Evolutionary conservation across 2,888 invertebrate species (phyloP), one percentile per base, ranked within the genome.

Genomic region (Labia minor): DNA sequence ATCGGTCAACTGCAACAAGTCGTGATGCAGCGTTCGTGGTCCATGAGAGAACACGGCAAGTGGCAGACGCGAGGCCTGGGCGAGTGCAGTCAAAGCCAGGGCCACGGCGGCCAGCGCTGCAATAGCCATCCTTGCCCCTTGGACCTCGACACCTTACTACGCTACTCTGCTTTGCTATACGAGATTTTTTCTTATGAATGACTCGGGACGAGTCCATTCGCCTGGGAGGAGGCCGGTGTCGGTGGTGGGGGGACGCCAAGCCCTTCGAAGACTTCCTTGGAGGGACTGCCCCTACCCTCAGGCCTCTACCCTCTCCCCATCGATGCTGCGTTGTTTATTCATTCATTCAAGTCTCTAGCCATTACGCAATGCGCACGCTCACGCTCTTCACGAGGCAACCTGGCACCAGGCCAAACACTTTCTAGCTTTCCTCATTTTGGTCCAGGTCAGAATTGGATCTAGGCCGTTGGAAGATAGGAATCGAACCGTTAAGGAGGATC

Each of bases 1-100:
- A 64, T 37, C 16, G 74, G 73, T 66, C 73, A 71, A 21, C 74
- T 74, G 37, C 76, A 64, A 20, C 49, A 26, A 66, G 69, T 65
- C 37, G 66, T 66, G 67, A 67, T 68, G 66, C 61, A 37, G 49
- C 2, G n/a, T 14, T 14, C 49, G 49, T 49, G 49, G 49, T 49
- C n/a, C n/a, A 65, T 71, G 71, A 64, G 71, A 70, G 66, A 72
- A 71, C 61, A 71, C 71, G 66, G 71, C 71, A 37, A 72, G 68
- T 19, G 72, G 72, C 18, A 71, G 69, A n/a, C 71, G 65, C 21
- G 71, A 68, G 16, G 70, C 68, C 3, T 49, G 49, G 8, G 49
- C 49, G 2, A 49, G 49, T 4, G 49, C 49, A 49, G 49, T 2
- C 66, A 62, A 67, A 49, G 67, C 67, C 18, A 67, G 63, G 61